Base-by-base conservation (phyloP, 2,113 vertebrate genomes). In the Oryzias celebensis region DNA sequence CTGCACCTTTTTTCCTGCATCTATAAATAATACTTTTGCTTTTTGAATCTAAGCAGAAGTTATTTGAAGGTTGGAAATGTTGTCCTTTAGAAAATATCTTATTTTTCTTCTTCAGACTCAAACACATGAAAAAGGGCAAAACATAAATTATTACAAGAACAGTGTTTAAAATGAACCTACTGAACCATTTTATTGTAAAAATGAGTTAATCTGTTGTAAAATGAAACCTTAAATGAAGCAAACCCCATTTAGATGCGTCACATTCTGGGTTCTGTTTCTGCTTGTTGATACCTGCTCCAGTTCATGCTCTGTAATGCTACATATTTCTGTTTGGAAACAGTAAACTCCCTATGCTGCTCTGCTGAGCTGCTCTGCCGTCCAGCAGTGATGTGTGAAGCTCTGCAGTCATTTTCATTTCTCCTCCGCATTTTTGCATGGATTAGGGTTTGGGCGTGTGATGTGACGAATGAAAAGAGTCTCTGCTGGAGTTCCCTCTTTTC, bases 211-310 rank as follows among this genome's bases (percentile, higher is more conserved):
- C 14, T 31, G 17, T 4, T 62, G 48, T 64, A 77, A 52, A 1
- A 44, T 1, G 58, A 62, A 55, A 18, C 15, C 22, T 50, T 20
- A 66, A 65, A 54, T 28, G 43, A 73, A 52, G 56, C 43, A 41
- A 22, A 42, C 50, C 36, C 14, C 26, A 66, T 56, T 8, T 36
- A 53, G 53, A 47, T 7, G 6, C 54, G 48, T 60, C 50, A 28
- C 44, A n/a, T 63, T 64, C 57, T 50, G 60, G 57, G 46, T 41
- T 16, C 23, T 47, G 65, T 44, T 52, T 53, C 58, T 41, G 55
- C 80, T 68, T 78, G 83, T 82, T 62, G 16, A 51, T 76, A 59
- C 73, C 60, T 71, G 72, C 64, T 68, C 36, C 43, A 26, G 36
- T 42, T 75, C 53, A 63, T 52, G 4, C 4, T 22, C 13, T 50